Evolutionary conservation across 2,113 vertebrate species (phyloP).

Genomic region (Phrynosoma platyrhinos): DNA sequence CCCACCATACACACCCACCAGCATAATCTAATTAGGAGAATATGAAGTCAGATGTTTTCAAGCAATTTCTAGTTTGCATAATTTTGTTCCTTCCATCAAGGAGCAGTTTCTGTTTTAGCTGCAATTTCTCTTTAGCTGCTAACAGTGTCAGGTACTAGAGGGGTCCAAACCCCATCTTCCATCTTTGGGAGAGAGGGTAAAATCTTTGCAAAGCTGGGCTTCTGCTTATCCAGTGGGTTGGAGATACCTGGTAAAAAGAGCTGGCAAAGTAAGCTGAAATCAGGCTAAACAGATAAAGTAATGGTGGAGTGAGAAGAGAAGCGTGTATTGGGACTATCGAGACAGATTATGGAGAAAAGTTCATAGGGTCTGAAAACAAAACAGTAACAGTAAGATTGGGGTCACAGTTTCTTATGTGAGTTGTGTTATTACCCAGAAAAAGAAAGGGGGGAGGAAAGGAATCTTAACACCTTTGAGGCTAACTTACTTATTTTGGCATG

Average conservation of each 20-base stretch:
- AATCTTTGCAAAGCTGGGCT: background rate
- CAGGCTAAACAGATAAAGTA: background rate
- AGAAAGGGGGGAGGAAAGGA: background rate
- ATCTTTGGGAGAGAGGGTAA: no score
- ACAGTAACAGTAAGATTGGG: background rate
- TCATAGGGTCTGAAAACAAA: background rate
- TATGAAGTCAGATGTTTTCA: slow-evolving; percentile 9
- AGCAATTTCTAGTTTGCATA: background rate
- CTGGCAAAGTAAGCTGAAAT: background rate
- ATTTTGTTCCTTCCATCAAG: background rate
- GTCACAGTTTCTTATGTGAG: background rate
- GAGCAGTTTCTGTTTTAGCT: background rate
- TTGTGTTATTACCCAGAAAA: background rate
- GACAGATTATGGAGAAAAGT: background rate
- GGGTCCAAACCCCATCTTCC: background rate
- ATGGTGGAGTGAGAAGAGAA: background rate
- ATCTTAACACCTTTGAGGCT: no score
- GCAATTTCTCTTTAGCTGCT: background rate
- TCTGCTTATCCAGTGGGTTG: no score
- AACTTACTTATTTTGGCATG: no score
- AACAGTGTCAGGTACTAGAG: background rate
- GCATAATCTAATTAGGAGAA: background rate
- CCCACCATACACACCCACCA: background rate
- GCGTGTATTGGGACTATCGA: background rate
- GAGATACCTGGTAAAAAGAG: background rate